Conservation (phyloP, 1,140 invertebrate species). For the Phocides pigmalion region DNA sequence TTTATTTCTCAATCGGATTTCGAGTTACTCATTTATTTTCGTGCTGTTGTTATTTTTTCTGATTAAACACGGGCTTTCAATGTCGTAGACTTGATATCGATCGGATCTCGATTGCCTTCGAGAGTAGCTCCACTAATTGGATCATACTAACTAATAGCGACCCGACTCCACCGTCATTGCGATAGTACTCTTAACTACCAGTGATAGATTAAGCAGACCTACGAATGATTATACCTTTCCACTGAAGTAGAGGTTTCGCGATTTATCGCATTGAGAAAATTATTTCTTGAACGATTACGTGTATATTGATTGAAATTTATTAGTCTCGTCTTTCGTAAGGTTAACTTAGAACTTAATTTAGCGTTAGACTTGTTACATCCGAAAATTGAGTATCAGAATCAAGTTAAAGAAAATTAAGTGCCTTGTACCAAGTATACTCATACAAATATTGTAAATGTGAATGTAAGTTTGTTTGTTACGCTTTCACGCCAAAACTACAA, state of each 20-base stretch:
- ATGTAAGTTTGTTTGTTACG: no score
- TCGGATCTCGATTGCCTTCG: constrained; percentile 28
- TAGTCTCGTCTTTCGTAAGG: background rate
- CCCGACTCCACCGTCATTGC: constrained; percentile 7
- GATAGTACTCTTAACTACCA: constrained; percentile 6
- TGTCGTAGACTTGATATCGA: constrained; percentile 19
- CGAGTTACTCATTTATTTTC: constrained; percentile 20
- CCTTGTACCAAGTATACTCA: no score
- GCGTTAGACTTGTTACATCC: no score
- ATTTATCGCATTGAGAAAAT: constrained; percentile 16
- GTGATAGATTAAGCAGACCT: constrained; percentile 25
- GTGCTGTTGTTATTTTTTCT: constrained; percentile 21
- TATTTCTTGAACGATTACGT: constrained; percentile 11
- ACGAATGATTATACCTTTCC: constrained; percentile 22
- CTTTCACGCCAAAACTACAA: no score
- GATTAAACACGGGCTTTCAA: constrained; percentile 26
- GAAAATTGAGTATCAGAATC: no score
- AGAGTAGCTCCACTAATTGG: constrained; percentile 28
- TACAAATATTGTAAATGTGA: no score
- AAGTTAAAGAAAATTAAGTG: no score
- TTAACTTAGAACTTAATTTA: background rate
- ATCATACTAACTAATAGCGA: constrained; percentile 21
- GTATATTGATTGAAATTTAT: constrained; percentile 24
- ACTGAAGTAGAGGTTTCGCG: constrained; percentile 1
- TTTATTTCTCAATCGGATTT: constrained; percentile 19